Evolutionary conservation across 2,113 vertebrate genomes (phyloP), one percentile per base, ranked within the genome.

Genomic region (Corythornis cristatus): DNA sequence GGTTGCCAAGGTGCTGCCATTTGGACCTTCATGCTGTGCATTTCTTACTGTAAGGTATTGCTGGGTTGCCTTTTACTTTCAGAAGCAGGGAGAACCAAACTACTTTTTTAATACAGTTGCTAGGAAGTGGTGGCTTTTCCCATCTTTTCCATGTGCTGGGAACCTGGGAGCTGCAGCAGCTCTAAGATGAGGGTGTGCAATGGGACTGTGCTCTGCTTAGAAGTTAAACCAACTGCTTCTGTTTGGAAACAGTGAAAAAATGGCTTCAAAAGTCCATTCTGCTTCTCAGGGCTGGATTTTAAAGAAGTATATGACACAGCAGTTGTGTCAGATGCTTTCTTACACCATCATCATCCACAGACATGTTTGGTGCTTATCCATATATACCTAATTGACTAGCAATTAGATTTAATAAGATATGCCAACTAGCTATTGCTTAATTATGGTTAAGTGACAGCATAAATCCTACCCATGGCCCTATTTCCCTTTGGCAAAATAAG

Each of bases 21-120:
- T 83, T 58, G 35, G 40, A 48, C 0, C 3, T 42, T 2, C 28
- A 6, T 8, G 20, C 22, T 6, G 4, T 37, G 5, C 11, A 13
- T 86, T 87, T 92, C 66, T 61, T 61, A 40, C 11, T 21, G 11
- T 54, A 53, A 61, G 16, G 40, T 54, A 53, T 15, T 51, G 20
- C 17, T 56, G 42, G 5, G 18, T 51, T 80, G 18, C 29, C 45
- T 81, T 70, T 61, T 75, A 9, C 20, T 78, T 81, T 53, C 78
- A 75, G 43, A 77, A 54, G 8, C 13, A 40, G 25, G 18, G 8
- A n/a, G 25, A 75, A 78, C 4, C 10, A 25, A 92, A 18, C 3
- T n/a, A 1, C 19, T 89, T 80, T 93, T 73, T 22, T 62, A 54
- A 42, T 58, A 13, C n/a, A 9, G 15, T 74, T 88, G 28, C 17